Evolutionary conservation across 2,113 vertebrate genomes (phyloP).

Genomic region (Tichodroma muraria): DNA sequence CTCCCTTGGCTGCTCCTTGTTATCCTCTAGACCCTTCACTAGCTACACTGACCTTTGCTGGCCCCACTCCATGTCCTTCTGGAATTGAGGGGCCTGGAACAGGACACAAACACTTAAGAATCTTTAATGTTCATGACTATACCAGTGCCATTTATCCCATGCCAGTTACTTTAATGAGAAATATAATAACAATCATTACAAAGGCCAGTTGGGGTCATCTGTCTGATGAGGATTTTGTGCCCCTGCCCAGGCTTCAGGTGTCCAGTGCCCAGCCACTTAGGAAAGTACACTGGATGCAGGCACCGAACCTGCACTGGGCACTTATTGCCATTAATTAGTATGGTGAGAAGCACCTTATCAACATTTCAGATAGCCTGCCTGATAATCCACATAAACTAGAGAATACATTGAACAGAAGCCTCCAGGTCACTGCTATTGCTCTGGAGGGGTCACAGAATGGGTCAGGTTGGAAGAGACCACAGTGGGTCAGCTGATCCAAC

Average conservation of each 20-base stretch:
- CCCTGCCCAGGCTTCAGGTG: rapidly evolving
- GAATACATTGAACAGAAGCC: background rate
- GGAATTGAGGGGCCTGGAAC: background rate
- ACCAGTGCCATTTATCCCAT: background rate
- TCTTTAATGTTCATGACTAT: background rate
- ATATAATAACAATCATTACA: background rate
- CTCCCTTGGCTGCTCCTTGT: background rate
- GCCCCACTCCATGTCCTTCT: background rate
- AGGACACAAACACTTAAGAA: background rate
- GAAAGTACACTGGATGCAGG: rapidly evolving
- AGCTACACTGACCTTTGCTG: background rate
- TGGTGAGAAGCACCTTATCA: background rate
- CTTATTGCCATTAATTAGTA: rapidly evolving
- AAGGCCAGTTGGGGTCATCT: background rate
- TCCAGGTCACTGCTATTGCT: background rate
- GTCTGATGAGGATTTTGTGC: background rate
- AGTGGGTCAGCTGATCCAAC: background rate
- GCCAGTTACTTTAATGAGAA: background rate
- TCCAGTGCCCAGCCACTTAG: background rate
- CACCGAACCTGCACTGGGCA: rapidly evolving
- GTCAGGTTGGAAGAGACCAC: background rate
- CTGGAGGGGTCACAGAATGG: rapidly evolving
- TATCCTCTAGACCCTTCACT: background rate
- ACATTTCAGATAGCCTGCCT: rapidly evolving
- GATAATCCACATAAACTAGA: background rate